phyloP scores from a whole-genome alignment of 1,140 invertebrate genomes.

The Drosophila chauvacae region DNA sequence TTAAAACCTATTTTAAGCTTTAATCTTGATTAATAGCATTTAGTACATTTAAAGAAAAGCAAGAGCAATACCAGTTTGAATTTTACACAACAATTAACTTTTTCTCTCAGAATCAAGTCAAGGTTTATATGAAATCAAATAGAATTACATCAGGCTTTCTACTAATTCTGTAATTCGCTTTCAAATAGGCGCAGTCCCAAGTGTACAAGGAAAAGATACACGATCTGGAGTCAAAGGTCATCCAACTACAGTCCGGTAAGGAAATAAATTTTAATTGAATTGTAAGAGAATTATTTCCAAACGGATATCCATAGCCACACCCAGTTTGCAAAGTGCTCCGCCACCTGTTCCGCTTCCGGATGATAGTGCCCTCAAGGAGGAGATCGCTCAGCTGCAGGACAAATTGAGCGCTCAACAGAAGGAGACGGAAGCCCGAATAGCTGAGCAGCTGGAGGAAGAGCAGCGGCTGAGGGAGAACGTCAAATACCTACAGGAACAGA shows the following conservation, averaged over 20 bases:
- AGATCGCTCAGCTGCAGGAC: slow-evolving; percentile 83
- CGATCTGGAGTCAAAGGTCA: slow-evolving; percentile 85
- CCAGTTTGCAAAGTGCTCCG: slow-evolving; percentile 55
- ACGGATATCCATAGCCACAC: slow-evolving; percentile 25
- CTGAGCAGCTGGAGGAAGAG: slow-evolving; percentile 77
- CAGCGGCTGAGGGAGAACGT: slow-evolving; percentile 84
- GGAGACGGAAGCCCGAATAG: slow-evolving; percentile 61
- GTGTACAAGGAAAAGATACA: slow-evolving; percentile 84
- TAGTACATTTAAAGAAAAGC: background rate
- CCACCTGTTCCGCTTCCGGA: slow-evolving; percentile 42
- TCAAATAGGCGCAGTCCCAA: slow-evolving; percentile 75
- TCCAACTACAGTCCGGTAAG: slow-evolving; percentile 68
- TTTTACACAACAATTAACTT: background rate
- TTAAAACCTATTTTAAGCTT: background rate
- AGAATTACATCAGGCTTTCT: too few relatives aligned
- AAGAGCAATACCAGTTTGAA: background rate
- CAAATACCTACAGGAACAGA: slow-evolving; percentile 84
- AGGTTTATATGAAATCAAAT: slow-evolving; percentile 20
- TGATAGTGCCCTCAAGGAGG: slow-evolving; percentile 55
- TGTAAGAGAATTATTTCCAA: too few relatives aligned
- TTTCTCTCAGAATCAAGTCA: slow-evolving; percentile 17
- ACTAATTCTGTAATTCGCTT: background rate
- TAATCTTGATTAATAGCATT: background rate
- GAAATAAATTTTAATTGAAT: background rate
- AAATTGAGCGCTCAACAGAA: slow-evolving; percentile 68